Base-by-base conservation (phyloP, 2,888 invertebrate species). In the Spodoptera littoralis region DNA sequence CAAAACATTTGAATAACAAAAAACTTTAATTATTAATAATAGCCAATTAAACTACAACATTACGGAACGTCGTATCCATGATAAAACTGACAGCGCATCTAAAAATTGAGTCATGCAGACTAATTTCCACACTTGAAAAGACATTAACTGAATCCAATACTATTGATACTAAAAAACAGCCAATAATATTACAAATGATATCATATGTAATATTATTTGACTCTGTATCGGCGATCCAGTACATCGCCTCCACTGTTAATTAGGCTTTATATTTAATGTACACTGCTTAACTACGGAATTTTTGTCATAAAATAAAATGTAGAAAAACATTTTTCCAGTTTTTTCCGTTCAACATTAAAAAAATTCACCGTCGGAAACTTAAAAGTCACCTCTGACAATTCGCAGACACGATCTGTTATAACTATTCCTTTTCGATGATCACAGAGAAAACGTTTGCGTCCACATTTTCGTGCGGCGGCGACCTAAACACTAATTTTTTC, bases 401-500 rank as follows among this genome's bases (percentile, higher is more conserved):
- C 82, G 85, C 92, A 88, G 90, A 92, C 92, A 88, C 92, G 89
- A 88, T 88, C 88, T 87, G 86, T 87, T 84, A 85, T 83, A 90
- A 88, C 90, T 92, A 92, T 92, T 91, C 93, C 92, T 79, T 80
- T 88, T 92, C 90, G 91, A 92, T 92, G 93, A 94, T 94, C 94
- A 93, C 93, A 93, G 92, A 90, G 72, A 80, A 86, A 84, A 87
- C 82, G 79, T 82, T 79, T 72, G 66, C 60, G 76, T 81, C 82
- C 72, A 76, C 79, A 84, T 85, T 87, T 85, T 82, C 85, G 85
- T 71, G 83, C 77, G 79, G 61, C 79, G 79, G 76, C 79, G 71
- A 63, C 73, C 79, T 78, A 80, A 82, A 80, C 68, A 71, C 76
- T 84, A 83, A 81, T 80, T 84, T 47, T 79, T 77, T 76, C 80